These are phyloP conservation scores for Venturia canescens DNA, from an alignment of 1,140 invertebrate species.

Conservation along the genomic window DNA sequence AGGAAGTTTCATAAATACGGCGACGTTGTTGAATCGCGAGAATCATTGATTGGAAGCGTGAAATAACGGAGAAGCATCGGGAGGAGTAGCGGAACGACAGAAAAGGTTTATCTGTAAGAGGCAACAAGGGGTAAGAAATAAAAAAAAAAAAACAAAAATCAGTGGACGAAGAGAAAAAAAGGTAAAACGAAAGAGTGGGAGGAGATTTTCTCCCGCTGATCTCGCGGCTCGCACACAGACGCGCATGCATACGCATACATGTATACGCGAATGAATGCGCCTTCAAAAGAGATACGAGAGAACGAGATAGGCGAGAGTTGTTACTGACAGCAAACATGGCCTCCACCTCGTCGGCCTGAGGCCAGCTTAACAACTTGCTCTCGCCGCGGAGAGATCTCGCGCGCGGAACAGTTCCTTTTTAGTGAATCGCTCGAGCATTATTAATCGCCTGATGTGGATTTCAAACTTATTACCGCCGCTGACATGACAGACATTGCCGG, in stretches of 20 bases:
- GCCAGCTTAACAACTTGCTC: slow-evolving; percentile 66
- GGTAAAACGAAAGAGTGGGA: slow-evolving; percentile 33
- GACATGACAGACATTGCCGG: slow-evolving; percentile 65
- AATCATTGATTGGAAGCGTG: slow-evolving; percentile 23
- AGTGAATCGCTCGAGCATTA: slow-evolving; percentile 68
- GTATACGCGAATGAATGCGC: slow-evolving; percentile 18
- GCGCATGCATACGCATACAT: slow-evolving; percentile 16
- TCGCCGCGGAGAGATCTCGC: slow-evolving; percentile 22
- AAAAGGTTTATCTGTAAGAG: slow-evolving; percentile 41
- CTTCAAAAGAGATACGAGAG: slow-evolving; percentile 24
- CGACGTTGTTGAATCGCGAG: slow-evolving; percentile 5
- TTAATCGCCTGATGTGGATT: slow-evolving; percentile 72
- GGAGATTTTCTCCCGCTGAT: slow-evolving; percentile 24
- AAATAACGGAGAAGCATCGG: background rate
- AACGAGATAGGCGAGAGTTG: slow-evolving; percentile 60
- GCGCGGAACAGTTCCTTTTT: slow-evolving; percentile 64
- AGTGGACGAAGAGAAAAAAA: slow-evolving; percentile 36
- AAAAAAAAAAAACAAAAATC: too few relatives aligned
- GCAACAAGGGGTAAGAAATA: background rate
- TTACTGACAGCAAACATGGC: slow-evolving; percentile 71
- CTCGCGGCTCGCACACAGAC: slow-evolving; percentile 36
- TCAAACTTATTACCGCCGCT: slow-evolving; percentile 70
- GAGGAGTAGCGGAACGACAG: slow-evolving; percentile 9
- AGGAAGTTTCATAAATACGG: background rate
- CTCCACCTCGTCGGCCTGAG: slow-evolving; percentile 62